Evolutionary conservation across 1,140 invertebrate species (phyloP).

Genomic region (Nasonia vitripennis): DNA sequence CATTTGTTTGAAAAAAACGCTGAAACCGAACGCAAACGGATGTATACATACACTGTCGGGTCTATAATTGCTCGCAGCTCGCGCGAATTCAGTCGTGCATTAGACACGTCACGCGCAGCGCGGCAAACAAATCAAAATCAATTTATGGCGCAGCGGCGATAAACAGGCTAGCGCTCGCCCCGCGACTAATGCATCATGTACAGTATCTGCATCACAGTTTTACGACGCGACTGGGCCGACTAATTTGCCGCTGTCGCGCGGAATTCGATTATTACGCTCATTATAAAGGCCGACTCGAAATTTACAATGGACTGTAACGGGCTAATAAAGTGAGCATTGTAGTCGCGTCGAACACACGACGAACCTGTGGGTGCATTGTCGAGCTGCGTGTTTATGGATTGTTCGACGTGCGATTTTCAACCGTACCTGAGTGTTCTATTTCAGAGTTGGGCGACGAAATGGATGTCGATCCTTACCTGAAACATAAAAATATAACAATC

Average conservation of each 20-base stretch:
- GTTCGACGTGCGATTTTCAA: not conserved
- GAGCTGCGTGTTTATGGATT: too few species aligned
- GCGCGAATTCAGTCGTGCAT: slow-evolving; percentile 17
- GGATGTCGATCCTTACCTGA: too few species aligned
- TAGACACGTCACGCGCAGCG: slow-evolving; percentile 26
- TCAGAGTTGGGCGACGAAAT: too few species aligned
- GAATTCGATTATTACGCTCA: slow-evolving; percentile 10
- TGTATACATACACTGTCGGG: not conserved
- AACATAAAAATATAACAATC: too few species aligned
- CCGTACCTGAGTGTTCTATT: not conserved
- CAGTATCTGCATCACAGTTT: slow-evolving; percentile 16
- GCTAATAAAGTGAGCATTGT: slow-evolving; percentile 5
- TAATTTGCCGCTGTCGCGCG: slow-evolving; percentile 16
- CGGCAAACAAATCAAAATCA: slow-evolving; percentile 43
- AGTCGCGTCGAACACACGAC: not conserved
- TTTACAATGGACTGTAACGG: not conserved
- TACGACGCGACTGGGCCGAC: not conserved
- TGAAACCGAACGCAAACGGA: not conserved
- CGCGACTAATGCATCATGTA: slow-evolving; percentile 10
- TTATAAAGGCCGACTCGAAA: not conserved
- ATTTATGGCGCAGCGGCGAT: slow-evolving; percentile 11
- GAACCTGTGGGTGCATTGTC: not conserved
- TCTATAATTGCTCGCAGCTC: slow-evolving; percentile 22
- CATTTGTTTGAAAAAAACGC: not conserved
- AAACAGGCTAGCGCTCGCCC: not conserved